phyloP scores from a whole-genome alignment of 2,888 invertebrate species.

The Chorisops tibialis region DNA sequence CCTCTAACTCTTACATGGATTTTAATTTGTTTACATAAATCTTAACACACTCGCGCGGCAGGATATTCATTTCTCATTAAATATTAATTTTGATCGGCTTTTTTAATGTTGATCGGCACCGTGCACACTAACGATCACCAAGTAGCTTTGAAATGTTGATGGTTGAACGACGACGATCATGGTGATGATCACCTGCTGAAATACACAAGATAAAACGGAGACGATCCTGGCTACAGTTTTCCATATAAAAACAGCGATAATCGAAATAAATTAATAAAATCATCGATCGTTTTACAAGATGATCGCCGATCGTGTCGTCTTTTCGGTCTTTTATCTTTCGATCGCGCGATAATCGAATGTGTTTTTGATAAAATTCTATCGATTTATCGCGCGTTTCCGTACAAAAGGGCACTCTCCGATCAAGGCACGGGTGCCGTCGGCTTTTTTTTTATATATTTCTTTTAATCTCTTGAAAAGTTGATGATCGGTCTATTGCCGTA shows the following conservation, averaged over 20 bases:
- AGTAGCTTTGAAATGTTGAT: too few relatives aligned
- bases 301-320: too few relatives aligned
- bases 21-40: constrained; percentile 27
- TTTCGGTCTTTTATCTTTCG: too few relatives aligned
- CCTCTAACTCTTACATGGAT: neutral
- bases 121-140: too few relatives aligned
- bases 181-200: constrained; percentile 6
- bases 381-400: neutral
- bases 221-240: neutral
- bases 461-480: neutral
- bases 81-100: constrained; percentile 26
- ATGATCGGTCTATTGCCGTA: neutral
- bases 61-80: constrained; percentile 27
- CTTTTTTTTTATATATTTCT: constrained; percentile 13
- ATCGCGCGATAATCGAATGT: too few relatives aligned
- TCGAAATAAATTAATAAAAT: constrained; percentile 18
- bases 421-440: constrained; percentile 27
- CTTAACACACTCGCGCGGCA: constrained; percentile 13
- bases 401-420: neutral
- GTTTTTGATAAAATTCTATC: too few relatives aligned
- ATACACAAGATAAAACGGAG: neutral
- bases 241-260: too few relatives aligned
- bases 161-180: neutral
- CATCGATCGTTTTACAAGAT: neutral
- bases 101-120: constrained; percentile 5